A percentile compares a stretch with the other conserved stretches of the same genome.
phyloP scores from a whole-genome alignment of 2,113 vertebrate species.

The Oreotrochilus melanogaster region DNA sequence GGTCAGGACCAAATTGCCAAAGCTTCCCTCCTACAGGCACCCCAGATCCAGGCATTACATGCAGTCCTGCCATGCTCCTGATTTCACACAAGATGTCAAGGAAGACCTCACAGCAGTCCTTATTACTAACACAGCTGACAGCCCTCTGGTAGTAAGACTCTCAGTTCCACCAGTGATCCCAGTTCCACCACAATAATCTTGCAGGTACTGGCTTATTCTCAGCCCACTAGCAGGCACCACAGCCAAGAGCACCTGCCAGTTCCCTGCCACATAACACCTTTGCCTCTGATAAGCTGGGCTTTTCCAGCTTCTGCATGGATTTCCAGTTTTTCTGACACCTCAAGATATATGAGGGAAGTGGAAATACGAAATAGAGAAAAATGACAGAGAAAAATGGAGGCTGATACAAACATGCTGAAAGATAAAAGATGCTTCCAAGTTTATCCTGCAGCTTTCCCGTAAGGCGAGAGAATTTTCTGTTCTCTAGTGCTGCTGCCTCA shows the following conservation, averaged over 20 bases:
- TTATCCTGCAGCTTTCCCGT: background rate
- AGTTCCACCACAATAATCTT: background rate
- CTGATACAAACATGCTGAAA: background rate
- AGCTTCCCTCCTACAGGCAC: background rate
- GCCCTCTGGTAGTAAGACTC: background rate
- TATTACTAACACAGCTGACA: background rate
- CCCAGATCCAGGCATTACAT: background rate
- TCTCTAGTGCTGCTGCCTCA: background rate
- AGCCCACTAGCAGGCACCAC: fast-evolving
- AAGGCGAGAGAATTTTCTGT: background rate
- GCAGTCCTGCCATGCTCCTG: background rate
- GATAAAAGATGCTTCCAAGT: constrained; percentile 6
- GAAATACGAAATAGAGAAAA: background rate
- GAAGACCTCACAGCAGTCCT: background rate
- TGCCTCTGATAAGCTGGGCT: background rate
- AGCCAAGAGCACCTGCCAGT: background rate
- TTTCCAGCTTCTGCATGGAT: background rate
- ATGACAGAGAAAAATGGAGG: constrained; percentile 21
- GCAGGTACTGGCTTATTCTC: background rate
- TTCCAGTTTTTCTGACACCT: background rate
- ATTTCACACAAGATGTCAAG: background rate
- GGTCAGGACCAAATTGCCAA: background rate
- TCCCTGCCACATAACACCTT: background rate
- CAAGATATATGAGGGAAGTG: background rate
- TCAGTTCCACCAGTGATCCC: background rate